Percentiles rank a stretch among this genome's conserved stretches.
Conservation (phyloP, 2,113 vertebrate genomes). For the Baryphthengus martii region DNA sequence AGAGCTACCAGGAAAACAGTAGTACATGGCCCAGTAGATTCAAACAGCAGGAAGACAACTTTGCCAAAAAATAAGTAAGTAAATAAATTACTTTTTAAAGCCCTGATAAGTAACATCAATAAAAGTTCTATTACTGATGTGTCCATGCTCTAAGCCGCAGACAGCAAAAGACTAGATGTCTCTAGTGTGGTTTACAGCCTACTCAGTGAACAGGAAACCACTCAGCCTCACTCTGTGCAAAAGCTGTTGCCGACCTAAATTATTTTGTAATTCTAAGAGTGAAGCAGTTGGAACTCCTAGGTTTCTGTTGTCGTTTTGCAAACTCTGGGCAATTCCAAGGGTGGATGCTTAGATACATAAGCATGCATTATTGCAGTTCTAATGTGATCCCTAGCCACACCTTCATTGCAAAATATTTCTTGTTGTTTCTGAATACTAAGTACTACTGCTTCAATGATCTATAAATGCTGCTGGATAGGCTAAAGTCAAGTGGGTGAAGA, state of each 20-base stretch:
- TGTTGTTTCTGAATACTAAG: background rate
- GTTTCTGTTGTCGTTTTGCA: background rate
- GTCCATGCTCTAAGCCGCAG: background rate
- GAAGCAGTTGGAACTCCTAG: background rate
- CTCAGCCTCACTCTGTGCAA: background rate
- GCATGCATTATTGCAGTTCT: background rate
- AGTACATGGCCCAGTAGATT: background rate
- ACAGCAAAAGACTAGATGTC: background rate
- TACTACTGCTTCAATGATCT: background rate
- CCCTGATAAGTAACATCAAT: background rate
- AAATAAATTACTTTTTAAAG: constrained; percentile 29
- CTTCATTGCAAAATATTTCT: background rate
- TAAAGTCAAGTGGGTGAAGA: background rate
- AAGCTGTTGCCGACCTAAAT: background rate
- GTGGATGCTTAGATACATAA: background rate
- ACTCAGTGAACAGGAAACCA: constrained; percentile 10
- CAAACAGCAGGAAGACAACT: constrained; percentile 41
- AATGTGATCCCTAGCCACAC: background rate
- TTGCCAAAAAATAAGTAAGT: constrained; percentile 69
- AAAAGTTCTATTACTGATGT: background rate
- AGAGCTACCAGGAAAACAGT: constrained; percentile 46
- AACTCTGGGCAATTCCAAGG: background rate
- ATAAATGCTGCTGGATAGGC: background rate
- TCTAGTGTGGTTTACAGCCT: background rate
- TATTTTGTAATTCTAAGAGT: background rate